These are phyloP conservation scores for Oreochromis niloticus DNA, from an alignment of 2,113 vertebrate genomes.

Conservation along the genomic window DNA sequence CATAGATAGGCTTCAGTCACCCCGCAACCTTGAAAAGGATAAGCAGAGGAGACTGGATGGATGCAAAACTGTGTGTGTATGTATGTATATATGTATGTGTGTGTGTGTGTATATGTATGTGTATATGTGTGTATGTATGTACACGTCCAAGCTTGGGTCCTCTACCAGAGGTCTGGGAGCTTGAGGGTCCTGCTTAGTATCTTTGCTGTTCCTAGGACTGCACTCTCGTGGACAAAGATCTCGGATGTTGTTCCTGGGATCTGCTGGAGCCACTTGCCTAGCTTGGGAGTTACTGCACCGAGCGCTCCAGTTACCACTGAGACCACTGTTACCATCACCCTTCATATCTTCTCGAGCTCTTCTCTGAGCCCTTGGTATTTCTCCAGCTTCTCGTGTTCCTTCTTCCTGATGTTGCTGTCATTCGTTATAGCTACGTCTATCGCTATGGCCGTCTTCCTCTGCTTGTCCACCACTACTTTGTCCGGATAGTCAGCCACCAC, in stretches of 20 bases:
- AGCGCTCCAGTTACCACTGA: neutral
- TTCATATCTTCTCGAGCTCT: neutral
- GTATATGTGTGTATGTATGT: fast-evolving
- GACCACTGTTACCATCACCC: neutral
- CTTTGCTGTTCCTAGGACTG: neutral
- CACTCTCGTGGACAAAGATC: neutral
- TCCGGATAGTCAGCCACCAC: too few relatives aligned
- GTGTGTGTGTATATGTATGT: too few relatives aligned
- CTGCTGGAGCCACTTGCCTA: neutral
- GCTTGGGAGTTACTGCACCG: neutral
- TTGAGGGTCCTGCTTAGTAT: neutral
- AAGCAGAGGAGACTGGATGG: neutral
- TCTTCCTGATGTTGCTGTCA: too few relatives aligned
- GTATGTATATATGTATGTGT: fast-evolving
- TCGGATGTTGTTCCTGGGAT: neutral
- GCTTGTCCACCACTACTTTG: too few relatives aligned
- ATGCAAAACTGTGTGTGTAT: neutral
- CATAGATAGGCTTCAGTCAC: too few relatives aligned
- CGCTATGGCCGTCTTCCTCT: too few relatives aligned
- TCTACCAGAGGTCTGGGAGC: neutral
- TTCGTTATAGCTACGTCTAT: too few relatives aligned
- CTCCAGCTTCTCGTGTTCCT: too few relatives aligned
- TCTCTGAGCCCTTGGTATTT: too few relatives aligned
- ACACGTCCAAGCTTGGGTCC: too few relatives aligned
- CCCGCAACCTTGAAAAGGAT: too few relatives aligned